phyloP scores from a whole-genome alignment of 2,797 vertebrate species.

The Amniataba percoides region DNA sequence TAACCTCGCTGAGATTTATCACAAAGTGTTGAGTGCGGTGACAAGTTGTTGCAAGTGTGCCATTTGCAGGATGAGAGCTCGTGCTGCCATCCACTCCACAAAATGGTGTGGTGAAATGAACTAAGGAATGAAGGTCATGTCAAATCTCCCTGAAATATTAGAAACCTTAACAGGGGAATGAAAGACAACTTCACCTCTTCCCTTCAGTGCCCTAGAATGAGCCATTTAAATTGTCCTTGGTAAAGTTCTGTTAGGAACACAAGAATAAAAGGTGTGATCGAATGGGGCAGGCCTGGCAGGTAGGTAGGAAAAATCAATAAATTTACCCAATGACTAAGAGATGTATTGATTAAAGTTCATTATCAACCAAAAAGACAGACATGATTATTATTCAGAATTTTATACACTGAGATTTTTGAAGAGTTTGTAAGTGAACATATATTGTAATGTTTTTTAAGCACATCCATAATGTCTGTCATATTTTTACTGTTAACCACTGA shows the following conservation, averaged over 20 bases:
- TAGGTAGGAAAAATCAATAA: slow-evolving; percentile 4
- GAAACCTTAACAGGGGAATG: slow-evolving; percentile 11
- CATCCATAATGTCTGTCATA: neutral
- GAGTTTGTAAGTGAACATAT: neutral
- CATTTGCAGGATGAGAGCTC: slow-evolving; percentile 49
- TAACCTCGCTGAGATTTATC: slow-evolving; percentile 52
- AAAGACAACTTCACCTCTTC: slow-evolving; percentile 18
- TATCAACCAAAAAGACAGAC: neutral
- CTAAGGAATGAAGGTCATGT: slow-evolving; percentile 29
- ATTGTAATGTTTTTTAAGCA: neutral
- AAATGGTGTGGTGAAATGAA: slow-evolving; percentile 30
- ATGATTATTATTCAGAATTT: neutral
- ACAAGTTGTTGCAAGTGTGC: slow-evolving; percentile 57
- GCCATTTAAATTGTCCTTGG: neutral
- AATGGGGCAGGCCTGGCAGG: neutral
- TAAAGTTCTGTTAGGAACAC: neutral
- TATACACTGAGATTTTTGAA: neutral
- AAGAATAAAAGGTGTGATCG: neutral
- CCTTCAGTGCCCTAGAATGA: slow-evolving; percentile 10
- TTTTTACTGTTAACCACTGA: slow-evolving; percentile 17
- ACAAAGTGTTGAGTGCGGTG: slow-evolving; percentile 57
- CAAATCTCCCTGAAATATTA: slow-evolving; percentile 16
- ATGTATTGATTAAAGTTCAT: neutral
- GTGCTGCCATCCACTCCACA: slow-evolving; percentile 28
- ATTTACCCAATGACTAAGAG: neutral